phyloP scores from a whole-genome alignment of 1,140 invertebrate species.

The Caenorhabditis brenneri region DNA sequence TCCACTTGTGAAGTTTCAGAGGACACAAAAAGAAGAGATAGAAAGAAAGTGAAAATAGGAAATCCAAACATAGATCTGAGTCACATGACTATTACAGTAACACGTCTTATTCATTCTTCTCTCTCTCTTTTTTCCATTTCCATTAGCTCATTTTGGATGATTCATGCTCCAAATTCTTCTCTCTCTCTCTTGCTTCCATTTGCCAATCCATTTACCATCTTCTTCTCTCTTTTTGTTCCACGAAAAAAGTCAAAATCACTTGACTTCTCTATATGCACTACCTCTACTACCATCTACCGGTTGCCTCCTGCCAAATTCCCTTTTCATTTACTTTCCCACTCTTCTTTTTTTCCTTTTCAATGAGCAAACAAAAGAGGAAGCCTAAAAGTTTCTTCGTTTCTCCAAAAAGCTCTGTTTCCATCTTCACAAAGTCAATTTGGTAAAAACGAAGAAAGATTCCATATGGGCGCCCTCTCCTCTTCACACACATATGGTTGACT shows the following conservation, averaged over 20 bases:
- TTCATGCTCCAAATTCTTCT: not conserved
- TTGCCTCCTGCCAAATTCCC: constrained; percentile 2
- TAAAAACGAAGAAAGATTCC: constrained; percentile 11
- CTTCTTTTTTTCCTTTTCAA: constrained; percentile 21
- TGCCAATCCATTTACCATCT: not conserved
- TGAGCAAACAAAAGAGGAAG: constrained; percentile 41
- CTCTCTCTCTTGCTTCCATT: not conserved
- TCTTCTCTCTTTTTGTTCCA: not conserved
- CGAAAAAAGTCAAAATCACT: constrained; percentile 26
- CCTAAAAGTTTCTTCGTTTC: constrained; percentile 9
- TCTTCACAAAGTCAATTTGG: constrained; percentile 36
- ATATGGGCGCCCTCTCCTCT: not conserved
- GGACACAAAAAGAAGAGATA: no score
- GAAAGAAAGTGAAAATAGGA: not conserved
- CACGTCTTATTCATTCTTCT: not conserved
- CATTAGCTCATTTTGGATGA: not conserved
- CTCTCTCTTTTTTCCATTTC: not conserved
- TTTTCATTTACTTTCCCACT: constrained; percentile 43
- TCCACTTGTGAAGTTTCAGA: constrained; percentile 33
- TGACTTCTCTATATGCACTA: constrained; percentile 43
- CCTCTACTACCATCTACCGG: constrained; percentile 37
- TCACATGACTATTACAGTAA: constrained; percentile 41
- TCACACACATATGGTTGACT: constrained; percentile 27
- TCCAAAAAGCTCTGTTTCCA: not conserved
- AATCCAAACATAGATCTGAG: constrained; percentile 19